Evolutionary conservation across 2,797 vertebrate species (phyloP).

Genomic region (Distichodus sexfasciatus): DNA sequence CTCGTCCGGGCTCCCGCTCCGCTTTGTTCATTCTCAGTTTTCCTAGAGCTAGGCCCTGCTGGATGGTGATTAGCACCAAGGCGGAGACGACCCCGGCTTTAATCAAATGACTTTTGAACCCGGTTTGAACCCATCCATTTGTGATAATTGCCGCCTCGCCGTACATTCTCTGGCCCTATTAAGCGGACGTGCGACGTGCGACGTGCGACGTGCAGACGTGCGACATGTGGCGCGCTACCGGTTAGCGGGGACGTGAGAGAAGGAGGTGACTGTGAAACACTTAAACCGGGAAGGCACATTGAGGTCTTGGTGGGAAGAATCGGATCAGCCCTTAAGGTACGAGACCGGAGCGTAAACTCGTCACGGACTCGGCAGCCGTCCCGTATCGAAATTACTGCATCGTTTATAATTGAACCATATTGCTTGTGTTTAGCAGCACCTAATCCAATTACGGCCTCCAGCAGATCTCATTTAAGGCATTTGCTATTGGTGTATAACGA

Average conservation of each 20-base stretch:
- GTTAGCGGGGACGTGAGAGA: conserved; percentile 54
- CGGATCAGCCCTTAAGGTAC: not conserved
- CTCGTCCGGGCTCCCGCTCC: too few relatives aligned
- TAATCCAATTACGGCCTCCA: conserved; percentile 6
- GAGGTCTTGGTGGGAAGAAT: conserved; percentile 36
- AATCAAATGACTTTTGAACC: conserved; percentile 79
- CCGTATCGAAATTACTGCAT: not conserved
- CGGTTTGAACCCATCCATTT: conserved; percentile 79
- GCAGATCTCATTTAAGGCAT: conserved; percentile 9
- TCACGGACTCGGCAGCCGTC: not conserved
- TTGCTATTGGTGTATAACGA: not conserved
- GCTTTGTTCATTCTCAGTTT: conserved; percentile 53
- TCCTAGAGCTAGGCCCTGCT: conserved; percentile 62
- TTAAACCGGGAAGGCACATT: conserved; percentile 49
- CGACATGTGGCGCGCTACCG: conserved; percentile 55
- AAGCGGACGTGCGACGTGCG: conserved; percentile 11
- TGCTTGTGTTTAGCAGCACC: not conserved
- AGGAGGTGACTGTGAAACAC: conserved; percentile 21
- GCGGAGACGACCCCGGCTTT: conserved; percentile 68
- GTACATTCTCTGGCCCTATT: conserved; percentile 49
- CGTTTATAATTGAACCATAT: not conserved
- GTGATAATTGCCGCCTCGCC: conserved; percentile 70
- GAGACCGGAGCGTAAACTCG: conserved; percentile 1
- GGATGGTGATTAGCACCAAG: conserved; percentile 62
- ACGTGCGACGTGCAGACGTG: conserved; percentile 37